Base-by-base conservation (phyloP, 2,888 invertebrate species). In the Mesorhabditis sp. region DNA sequence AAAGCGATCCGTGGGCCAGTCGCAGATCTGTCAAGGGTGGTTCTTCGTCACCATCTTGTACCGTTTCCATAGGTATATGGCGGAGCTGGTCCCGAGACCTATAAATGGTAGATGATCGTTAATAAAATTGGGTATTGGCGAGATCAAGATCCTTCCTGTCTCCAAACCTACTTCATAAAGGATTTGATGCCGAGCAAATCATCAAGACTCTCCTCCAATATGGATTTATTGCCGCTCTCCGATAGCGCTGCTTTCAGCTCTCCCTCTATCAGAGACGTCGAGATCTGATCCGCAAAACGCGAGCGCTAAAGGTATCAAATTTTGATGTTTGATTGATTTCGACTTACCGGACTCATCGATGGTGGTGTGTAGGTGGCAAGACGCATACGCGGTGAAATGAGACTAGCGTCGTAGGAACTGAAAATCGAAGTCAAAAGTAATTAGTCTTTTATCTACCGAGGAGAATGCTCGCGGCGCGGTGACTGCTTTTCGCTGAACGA, bases 201-300 rank as follows among this genome's bases (percentile, higher is more conserved):
- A 10, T 50, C 58, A n/a, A 50, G 58, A 50, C 58, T 50, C n/a
- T 50, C 58, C 7, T 50, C 58, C 58, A 50, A 50, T 13, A n/a
- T 50, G 58, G 58, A 50, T 13, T 50, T 10, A 50, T 28, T 28
- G 28, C 28, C 28, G 28, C 10, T n/a, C 58, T 50, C 58, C 10
- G n/a, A 50, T 50, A 50, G 58, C 7, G 58, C 58, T 50, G 7
- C n/a, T n/a, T 50, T 50, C n/a, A 50, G 58, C 58, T 50, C 58
- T 13, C n/a, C 7, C n/a, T 50, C 58, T n/a, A 50, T n/a, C 58
- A 50, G 10, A 13, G 7, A 28, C 28, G 28, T 28, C 28, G 28
- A 28, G 28, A 28, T 28, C 28, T 28, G 28, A 28, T 28, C 28
- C 58, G 58, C 58, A 13, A 50, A 50, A 50, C 58, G n/a, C 7